Conservation (phyloP, 2,888 invertebrate species). For the Pilophorus perplexus region DNA sequence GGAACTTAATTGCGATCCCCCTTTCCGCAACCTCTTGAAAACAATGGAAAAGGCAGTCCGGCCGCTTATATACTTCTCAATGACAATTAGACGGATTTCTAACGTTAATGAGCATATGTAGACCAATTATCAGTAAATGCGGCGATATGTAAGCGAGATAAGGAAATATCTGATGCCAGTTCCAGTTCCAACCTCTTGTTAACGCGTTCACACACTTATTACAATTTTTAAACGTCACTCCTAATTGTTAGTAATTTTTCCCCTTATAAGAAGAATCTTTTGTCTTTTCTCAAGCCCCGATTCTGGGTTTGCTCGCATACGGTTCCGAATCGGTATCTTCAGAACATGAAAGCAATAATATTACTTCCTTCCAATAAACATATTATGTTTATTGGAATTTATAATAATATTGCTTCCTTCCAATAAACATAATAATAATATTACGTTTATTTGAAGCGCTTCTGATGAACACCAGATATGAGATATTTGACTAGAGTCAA, state of each 20-base stretch:
- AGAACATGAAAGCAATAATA: no score
- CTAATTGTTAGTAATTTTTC: not conserved
- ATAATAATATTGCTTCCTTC: no score
- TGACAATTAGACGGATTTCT: slow-evolving; percentile 12
- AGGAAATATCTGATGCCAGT: not conserved
- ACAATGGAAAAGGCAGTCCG: not conserved
- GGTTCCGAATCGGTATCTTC: no score
- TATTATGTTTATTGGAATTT: no score
- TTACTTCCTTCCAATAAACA: no score
- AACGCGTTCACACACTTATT: slow-evolving; percentile 29
- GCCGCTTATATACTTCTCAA: slow-evolving; percentile 5
- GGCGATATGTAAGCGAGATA: slow-evolving; percentile 16
- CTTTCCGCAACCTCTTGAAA: not conserved
- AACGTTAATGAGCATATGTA: slow-evolving; percentile 15
- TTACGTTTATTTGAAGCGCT: no score
- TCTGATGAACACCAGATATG: no score
- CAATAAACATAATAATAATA: no score
- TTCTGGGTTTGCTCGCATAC: no score
- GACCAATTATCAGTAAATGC: slow-evolving; percentile 10
- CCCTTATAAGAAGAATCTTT: not conserved
- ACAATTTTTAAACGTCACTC: not conserved
- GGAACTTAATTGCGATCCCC: no score
- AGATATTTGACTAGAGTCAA: no score
- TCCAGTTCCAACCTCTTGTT: slow-evolving; percentile 19
- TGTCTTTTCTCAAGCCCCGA: not conserved